phyloP scores from a whole-genome alignment of 2,113 vertebrate genomes.

The Megatriorchis doriae region DNA sequence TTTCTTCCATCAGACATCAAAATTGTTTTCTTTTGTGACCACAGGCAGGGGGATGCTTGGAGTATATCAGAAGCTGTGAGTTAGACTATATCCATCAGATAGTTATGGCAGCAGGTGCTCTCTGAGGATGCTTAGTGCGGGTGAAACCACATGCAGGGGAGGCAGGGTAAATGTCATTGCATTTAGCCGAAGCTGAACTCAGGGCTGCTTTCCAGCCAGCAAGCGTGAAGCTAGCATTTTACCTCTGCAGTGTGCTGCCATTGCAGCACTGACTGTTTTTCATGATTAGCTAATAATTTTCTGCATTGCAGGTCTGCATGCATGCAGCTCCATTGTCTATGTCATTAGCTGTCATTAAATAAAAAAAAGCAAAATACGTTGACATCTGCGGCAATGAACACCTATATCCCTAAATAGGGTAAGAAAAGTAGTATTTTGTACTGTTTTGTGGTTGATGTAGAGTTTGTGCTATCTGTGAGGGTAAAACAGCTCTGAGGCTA shows the following conservation, averaged over 20 bases:
- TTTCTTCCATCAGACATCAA: background rate
- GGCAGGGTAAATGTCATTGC: slow-evolving; percentile 1
- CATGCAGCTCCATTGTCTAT: background rate
- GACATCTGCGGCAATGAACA: background rate
- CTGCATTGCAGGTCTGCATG: slow-evolving; percentile 26
- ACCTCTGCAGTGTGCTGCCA: background rate
- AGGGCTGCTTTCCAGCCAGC: slow-evolving; percentile 9
- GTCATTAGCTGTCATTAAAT: background rate
- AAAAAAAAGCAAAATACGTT: background rate
- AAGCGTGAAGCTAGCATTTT: background rate
- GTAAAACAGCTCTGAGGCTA: background rate
- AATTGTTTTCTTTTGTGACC: background rate
- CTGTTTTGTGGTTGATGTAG: background rate
- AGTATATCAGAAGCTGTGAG: background rate
- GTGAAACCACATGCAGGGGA: fast-evolving
- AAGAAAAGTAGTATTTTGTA: background rate
- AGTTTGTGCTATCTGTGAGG: background rate
- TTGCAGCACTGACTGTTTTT: background rate
- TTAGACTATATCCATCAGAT: background rate
- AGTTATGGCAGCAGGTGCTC: background rate
- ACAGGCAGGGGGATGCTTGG: background rate
- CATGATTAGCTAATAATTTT: background rate
- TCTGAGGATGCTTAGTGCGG: background rate
- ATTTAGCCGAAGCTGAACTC: background rate
- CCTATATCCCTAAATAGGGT: background rate